phyloP scores from a whole-genome alignment of 2,113 vertebrate species.

The Varanus komodoensis region DNA sequence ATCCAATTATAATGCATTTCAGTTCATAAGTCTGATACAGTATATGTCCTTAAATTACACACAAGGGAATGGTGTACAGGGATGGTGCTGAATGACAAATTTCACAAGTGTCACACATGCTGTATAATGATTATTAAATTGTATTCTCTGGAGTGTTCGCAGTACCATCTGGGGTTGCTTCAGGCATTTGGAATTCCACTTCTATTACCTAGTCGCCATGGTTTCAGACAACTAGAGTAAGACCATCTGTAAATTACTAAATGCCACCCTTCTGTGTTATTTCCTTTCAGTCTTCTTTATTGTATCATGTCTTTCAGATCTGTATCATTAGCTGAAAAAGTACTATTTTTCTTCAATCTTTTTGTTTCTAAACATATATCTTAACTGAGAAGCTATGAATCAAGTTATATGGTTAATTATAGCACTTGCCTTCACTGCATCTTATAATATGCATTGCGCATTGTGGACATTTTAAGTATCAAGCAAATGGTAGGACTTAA shows the following conservation, averaged over 20 bases:
- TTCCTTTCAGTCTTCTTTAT: slow-evolving; percentile 61
- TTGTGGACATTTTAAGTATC: slow-evolving; percentile 23
- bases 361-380: slow-evolving; percentile 41
- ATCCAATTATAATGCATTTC: slow-evolving; percentile 60
- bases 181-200: slow-evolving; percentile 68
- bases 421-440: not conserved
- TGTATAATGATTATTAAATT: slow-evolving; percentile 74
- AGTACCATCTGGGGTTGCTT: slow-evolving; percentile 74
- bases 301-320: slow-evolving; percentile 45
- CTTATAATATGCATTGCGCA: not conserved
- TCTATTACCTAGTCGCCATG: slow-evolving; percentile 72
- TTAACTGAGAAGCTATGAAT: slow-evolving; percentile 12
- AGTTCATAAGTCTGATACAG: slow-evolving; percentile 61
- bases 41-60: slow-evolving; percentile 65
- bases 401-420: slow-evolving; percentile 23
- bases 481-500: not conserved
- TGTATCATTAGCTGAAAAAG: slow-evolving; percentile 54
- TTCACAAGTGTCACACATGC: slow-evolving; percentile 67
- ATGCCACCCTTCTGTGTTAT: slow-evolving; percentile 68
- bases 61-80: slow-evolving; percentile 42
- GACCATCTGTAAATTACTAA: slow-evolving; percentile 79
- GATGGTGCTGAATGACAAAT: slow-evolving; percentile 67
- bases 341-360: slow-evolving; percentile 32
- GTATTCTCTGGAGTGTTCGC: slow-evolving; percentile 62
- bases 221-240: slow-evolving; percentile 73